A percentile compares a stretch with the other conserved stretches of the same genome.
phyloP scores from a whole-genome alignment of 2,797 vertebrate species.

The Australoheros facetus region DNA sequence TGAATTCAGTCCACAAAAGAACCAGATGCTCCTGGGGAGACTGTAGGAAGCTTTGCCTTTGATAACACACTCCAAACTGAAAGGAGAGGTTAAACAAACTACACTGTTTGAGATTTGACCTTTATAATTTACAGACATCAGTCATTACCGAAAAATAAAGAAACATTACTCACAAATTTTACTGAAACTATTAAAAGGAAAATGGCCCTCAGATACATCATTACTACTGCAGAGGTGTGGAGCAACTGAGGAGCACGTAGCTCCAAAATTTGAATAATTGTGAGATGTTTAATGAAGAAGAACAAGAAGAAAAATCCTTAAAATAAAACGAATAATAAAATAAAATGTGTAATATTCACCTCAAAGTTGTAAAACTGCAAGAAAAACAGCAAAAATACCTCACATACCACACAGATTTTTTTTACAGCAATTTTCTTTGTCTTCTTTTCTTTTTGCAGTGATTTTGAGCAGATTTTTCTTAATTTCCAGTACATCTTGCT shows the following conservation, averaged over 20 bases:
- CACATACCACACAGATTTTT: no score
- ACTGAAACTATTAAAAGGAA: no score
- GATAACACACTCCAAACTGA: not conserved
- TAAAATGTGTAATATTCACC: not conserved
- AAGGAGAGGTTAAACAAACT: not conserved
- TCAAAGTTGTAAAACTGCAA: not conserved
- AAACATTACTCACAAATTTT: no score
- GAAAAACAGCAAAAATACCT: no score
- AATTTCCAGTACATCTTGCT: no score
- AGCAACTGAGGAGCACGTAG: no score
- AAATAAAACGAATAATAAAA: no score
- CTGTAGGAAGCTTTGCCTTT: not conserved
- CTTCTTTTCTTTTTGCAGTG: not conserved
- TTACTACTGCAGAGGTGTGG: no score
- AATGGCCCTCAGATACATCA: no score
- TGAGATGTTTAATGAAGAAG: not conserved
- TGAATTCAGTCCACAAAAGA: conserved; percentile 24
- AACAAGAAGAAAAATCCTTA: no score
- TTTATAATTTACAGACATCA: not conserved
- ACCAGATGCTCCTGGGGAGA: not conserved
- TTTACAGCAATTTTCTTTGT: not conserved
- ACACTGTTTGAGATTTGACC: not conserved
- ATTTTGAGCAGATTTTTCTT: not conserved
- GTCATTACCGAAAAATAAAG: no score
- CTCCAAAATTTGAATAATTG: not conserved